Evolutionary conservation across 2,888 invertebrate genomes (phyloP), one percentile per base, ranked within the genome.

Genomic region (Caenorhabditis sp.): DNA sequence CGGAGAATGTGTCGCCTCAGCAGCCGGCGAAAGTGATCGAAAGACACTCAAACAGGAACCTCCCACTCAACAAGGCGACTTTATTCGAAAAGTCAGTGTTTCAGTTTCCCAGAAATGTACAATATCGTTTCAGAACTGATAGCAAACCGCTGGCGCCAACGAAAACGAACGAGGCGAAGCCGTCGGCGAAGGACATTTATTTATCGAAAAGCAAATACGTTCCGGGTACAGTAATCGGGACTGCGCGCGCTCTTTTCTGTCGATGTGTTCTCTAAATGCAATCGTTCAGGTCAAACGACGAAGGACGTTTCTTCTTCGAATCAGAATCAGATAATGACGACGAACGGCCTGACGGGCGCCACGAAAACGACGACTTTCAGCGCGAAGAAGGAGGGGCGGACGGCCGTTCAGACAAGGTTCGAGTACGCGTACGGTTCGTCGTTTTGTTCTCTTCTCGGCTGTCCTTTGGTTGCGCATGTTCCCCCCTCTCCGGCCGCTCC

Each of bases 131-230:
- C 62, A 78, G 78, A 63, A 17, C 55, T 15, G 78, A 81, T 26
- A 46, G 24, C 4, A 76, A 76, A 32, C 65, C 71, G 5, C 17
- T 61, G 20, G 63, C 61, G 5, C 68, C 58, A 5, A 41, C 63
- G 8, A 80, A 80, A 66, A 50, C 62, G 0, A 73, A 73, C 20
- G 80, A 77, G 9, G 43, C 68, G 9, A 85, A 86, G 48, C 78
- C 75, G 52, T 39, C 59, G 66, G 93, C 93, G 2, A 94, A 94
- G 83, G 93, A 93, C 85, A 93, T 93, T 79, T 94, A 94, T 90
- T 90, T 94, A 79, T 92, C 93, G 81, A 93, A 94, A 79, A 93
- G 94, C 81, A 92, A 94, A 87, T 94, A 94, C 90, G 92, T 94
- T 82, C 93, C 94, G 76, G 94, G 94, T 85, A 26, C 9, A 48